These are phyloP conservation scores for Cephus runcator DNA, from an alignment of 2,888 invertebrate species.

Conservation along the genomic window DNA sequence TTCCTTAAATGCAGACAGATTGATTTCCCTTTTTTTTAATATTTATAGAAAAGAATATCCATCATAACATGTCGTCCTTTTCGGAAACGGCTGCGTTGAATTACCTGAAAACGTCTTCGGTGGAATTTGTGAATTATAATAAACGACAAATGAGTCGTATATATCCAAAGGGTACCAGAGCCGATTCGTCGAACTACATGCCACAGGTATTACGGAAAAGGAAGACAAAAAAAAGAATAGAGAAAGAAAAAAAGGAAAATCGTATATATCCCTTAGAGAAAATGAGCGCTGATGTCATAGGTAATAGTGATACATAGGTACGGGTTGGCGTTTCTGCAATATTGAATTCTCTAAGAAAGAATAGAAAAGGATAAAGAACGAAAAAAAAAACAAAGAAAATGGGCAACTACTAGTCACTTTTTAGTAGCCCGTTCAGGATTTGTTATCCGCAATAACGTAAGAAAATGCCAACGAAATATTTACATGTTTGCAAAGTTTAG, in stretches of 20 bases:
- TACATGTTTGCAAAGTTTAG: neutral
- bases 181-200: slow-evolving; percentile 78
- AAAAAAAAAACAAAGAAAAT: neutral
- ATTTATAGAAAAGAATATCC: slow-evolving; percentile 71
- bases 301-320: neutral
- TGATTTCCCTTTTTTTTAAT: slow-evolving; percentile 12
- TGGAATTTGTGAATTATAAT: slow-evolving; percentile 80
- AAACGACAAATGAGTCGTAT: slow-evolving; percentile 79
- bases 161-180: slow-evolving; percentile 77
- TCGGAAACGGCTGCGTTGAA: slow-evolving; percentile 75
- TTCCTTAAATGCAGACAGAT: neutral
- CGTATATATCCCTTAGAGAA: neutral
- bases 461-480: neutral
- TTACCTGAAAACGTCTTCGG: slow-evolving; percentile 73
- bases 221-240: neutral
- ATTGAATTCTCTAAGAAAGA: neutral
- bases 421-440: neutral
- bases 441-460: neutral
- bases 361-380: neutral
- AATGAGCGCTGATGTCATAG: neutral
- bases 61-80: slow-evolving; percentile 78
- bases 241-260: neutral
- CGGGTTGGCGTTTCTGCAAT: neutral
- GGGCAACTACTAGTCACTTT: neutral
- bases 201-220: slow-evolving; percentile 69